A percentile compares a stretch with the other conserved stretches of the same genome.
Conservation (phyloP, 2,888 invertebrate species). For the Mactromeris polynyma region DNA sequence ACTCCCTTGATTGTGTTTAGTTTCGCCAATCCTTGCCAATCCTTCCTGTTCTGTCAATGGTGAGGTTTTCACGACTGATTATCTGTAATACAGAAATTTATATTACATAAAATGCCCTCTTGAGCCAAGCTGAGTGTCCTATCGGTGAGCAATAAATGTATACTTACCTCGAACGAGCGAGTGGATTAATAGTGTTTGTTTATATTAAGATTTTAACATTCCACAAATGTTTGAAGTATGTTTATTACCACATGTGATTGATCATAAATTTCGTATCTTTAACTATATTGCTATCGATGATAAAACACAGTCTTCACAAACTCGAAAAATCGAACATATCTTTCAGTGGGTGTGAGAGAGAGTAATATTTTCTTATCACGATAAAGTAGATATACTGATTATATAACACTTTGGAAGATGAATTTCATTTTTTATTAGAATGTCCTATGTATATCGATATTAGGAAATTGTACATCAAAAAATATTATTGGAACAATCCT, state of each 20-base stretch:
- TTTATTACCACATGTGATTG: not conserved
- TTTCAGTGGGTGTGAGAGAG: not conserved
- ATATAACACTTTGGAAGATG: not conserved
- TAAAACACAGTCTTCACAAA: not conserved
- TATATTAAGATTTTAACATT: constrained; percentile 23
- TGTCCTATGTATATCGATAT: too few relatives aligned
- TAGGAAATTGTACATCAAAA: too few relatives aligned
- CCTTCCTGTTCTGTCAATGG: not conserved
- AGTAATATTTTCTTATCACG: not conserved
- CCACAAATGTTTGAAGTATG: constrained; percentile 1
- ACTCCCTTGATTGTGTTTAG: too few relatives aligned
- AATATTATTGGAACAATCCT: too few relatives aligned
- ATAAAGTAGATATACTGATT: not conserved
- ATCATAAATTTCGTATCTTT: not conserved
- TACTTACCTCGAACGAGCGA: not conserved
- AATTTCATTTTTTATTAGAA: too few relatives aligned
- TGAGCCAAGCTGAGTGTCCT: not conserved
- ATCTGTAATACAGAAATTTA: not conserved
- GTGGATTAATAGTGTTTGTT: constrained; percentile 17
- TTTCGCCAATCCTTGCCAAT: not conserved
- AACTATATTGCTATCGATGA: not conserved
- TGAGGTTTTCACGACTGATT: not conserved
- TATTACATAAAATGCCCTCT: not conserved
- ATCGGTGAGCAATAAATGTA: not conserved
- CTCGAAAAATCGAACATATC: not conserved